phyloP scores from a whole-genome alignment of 1,140 invertebrate genomes.

The Whitmania pigra region DNA sequence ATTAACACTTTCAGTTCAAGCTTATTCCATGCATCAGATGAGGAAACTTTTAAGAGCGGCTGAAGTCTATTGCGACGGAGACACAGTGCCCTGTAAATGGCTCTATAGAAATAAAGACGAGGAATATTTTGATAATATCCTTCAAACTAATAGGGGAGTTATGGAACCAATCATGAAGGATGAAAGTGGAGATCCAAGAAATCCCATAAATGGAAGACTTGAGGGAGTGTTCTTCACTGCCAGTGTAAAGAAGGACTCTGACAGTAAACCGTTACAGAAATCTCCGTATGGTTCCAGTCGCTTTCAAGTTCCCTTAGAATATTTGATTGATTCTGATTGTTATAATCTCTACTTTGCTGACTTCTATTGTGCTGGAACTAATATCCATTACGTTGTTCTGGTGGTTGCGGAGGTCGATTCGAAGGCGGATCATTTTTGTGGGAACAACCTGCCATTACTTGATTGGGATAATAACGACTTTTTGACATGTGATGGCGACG shows the following conservation, averaged over 20 bases:
- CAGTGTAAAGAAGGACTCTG: neutral
- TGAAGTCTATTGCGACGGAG: no score
- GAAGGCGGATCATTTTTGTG: slow-evolving; percentile 3
- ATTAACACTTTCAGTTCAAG: neutral
- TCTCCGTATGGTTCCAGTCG: slow-evolving; percentile 17
- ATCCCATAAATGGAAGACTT: slow-evolving; percentile 16
- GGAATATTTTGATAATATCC: slow-evolving; percentile 14
- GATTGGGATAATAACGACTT: no score
- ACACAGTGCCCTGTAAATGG: neutral
- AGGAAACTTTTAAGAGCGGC: neutral
- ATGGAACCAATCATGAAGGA: slow-evolving; percentile 15
- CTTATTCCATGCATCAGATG: slow-evolving; percentile 9
- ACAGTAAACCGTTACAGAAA: neutral
- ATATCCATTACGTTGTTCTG: slow-evolving; percentile 21
- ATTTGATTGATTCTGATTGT: neutral
- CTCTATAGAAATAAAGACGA: slow-evolving; percentile 4
- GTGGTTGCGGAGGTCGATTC: slow-evolving; percentile 17
- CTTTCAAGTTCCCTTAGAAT: slow-evolving; percentile 9
- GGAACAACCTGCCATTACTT: neutral
- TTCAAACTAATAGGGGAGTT: neutral
- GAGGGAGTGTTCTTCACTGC: slow-evolving; percentile 17
- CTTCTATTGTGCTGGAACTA: slow-evolving; percentile 18
- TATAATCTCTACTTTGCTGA: slow-evolving; percentile 23
- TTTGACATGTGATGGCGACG: no score
- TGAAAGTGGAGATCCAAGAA: slow-evolving; percentile 7